Conservation (phyloP, 2,797 vertebrate species). For the Falco cherrug region DNA sequence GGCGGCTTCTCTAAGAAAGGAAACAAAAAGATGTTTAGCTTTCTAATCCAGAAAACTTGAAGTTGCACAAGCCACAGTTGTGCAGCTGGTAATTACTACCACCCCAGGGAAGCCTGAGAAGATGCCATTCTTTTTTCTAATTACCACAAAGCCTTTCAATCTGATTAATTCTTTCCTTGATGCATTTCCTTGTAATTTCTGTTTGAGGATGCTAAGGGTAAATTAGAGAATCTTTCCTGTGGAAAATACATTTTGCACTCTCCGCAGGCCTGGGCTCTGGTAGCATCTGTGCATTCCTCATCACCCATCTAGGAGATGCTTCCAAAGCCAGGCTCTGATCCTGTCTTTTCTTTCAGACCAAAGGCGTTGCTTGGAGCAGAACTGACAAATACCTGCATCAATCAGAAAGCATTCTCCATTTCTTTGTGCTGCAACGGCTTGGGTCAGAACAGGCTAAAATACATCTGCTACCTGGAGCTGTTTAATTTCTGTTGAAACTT, state of each 20-base stretch:
- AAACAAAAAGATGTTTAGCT: neutral
- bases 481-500: neutral
- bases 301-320: neutral
- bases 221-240: slow-evolving; percentile 31
- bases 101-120: slow-evolving; percentile 31
- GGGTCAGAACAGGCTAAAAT: neutral
- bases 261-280: neutral
- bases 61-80: neutral
- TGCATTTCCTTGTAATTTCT: slow-evolving; percentile 44
- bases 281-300: neutral
- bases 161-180: slow-evolving; percentile 62
- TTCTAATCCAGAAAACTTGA: neutral
- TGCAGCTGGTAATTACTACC: slow-evolving; percentile 19
- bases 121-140: slow-evolving; percentile 4
- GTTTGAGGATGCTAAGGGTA: slow-evolving; percentile 2
- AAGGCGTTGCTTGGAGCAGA: neutral
- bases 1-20: neutral
- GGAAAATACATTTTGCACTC: neutral
- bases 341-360: neutral
- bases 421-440: neutral
- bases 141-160: slow-evolving; percentile 45
- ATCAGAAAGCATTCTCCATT: neutral
- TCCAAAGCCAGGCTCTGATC: neutral
- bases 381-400: neutral
- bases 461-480: neutral